A percentile compares a stretch with the other conserved stretches of the same genome.
Conservation (phyloP, 2,113 vertebrate species). For the Zosterops pallidus region DNA sequence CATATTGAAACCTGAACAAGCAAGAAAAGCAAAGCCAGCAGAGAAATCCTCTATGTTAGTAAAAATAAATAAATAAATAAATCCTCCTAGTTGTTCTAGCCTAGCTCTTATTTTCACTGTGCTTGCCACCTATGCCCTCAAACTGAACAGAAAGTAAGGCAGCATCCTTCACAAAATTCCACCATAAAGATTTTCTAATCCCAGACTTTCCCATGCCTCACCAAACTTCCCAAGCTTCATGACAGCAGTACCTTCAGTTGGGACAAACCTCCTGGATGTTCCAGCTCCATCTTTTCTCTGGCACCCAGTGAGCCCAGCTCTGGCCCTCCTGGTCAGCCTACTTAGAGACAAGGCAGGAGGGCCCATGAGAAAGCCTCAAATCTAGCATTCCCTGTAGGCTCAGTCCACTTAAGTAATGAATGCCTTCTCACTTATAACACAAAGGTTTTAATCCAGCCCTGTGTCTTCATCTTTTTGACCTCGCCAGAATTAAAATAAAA, state of each 20-base stretch:
- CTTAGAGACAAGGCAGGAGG: fast-evolving
- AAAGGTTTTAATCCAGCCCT: not conserved
- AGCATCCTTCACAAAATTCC: not conserved
- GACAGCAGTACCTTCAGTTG: not conserved
- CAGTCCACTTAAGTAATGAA: not conserved
- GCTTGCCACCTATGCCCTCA: not conserved
- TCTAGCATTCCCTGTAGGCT: not conserved
- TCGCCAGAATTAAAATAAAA: not conserved
- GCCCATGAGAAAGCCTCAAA: not conserved
- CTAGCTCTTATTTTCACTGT: not conserved
- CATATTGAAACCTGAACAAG: not conserved
- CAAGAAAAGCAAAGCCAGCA: not conserved
- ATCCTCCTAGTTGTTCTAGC: not conserved
- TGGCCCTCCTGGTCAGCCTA: not conserved
- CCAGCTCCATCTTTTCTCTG: not conserved
- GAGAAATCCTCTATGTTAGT: not conserved
- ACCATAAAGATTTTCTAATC: not conserved
- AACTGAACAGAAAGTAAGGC: not conserved
- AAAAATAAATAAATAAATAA: not conserved
- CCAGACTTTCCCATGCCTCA: fast-evolving
- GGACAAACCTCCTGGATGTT: not conserved
- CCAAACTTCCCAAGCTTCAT: fast-evolving
- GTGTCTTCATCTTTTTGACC: not conserved
- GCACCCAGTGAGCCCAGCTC: not conserved
- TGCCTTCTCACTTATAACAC: fast-evolving